Evolutionary conservation across 1,140 invertebrate genomes (phyloP).

Genomic region (Patella vulgata): DNA sequence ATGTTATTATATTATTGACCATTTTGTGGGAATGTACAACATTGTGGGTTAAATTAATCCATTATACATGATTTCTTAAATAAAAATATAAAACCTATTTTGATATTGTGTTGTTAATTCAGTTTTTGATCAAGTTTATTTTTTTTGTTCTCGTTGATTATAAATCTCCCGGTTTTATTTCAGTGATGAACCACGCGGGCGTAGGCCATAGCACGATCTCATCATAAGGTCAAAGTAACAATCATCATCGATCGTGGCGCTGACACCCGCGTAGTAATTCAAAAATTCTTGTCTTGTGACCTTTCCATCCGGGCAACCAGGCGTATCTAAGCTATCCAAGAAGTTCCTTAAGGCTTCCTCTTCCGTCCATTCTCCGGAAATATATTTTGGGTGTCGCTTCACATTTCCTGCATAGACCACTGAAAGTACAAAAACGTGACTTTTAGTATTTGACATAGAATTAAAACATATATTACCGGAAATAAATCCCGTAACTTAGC

Average conservation of each 20-base stretch:
- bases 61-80: too few relatives aligned
- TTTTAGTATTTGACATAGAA: too few relatives aligned
- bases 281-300: slow-evolving; percentile 89
- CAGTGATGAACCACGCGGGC: slow-evolving; percentile 28
- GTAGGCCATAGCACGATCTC: slow-evolving; percentile 70
- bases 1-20: too few relatives aligned
- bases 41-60: too few relatives aligned
- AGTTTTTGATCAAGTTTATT: too few relatives aligned
- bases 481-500: too few relatives aligned
- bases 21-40: too few relatives aligned
- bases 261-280: slow-evolving; percentile 93
- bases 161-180: too few relatives aligned
- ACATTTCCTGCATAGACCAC: slow-evolving; percentile 75
- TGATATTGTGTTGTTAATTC: too few relatives aligned
- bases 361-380: slow-evolving; percentile 88
- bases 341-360: slow-evolving; percentile 87
- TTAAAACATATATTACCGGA: too few relatives aligned
- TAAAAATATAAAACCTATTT: too few relatives aligned
- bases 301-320: slow-evolving; percentile 54
- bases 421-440: slow-evolving; percentile 41
- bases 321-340: slow-evolving; percentile 85
- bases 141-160: too few relatives aligned
- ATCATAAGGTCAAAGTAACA: slow-evolving; percentile 96
- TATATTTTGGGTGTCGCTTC: slow-evolving; percentile 81
- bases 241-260: slow-evolving; percentile 93